These are phyloP conservation scores for Oreortyx pictus DNA, from an alignment of 2,797 vertebrate species.

Conservation along the genomic window DNA sequence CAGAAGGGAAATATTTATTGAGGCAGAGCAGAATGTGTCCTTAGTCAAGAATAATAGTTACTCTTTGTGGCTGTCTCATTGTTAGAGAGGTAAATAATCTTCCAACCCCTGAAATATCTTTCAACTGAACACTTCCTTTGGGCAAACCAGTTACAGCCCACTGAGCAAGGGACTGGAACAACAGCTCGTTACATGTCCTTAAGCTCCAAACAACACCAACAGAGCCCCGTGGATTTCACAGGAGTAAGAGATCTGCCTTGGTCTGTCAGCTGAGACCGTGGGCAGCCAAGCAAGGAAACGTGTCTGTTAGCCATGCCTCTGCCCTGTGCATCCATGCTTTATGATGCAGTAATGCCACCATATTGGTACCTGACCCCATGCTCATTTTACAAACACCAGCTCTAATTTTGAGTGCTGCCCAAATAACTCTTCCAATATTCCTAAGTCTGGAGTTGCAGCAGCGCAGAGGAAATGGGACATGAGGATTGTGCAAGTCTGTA, in stretches of 20 bases:
- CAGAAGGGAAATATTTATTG: neutral
- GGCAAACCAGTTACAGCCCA: neutral
- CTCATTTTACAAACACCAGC: neutral
- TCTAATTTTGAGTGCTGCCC: neutral
- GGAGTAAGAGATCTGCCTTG: fast-evolving
- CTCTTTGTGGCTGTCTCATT: fast-evolving
- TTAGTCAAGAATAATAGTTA: fast-evolving
- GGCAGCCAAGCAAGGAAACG: neutral
- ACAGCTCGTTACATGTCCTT: fast-evolving
- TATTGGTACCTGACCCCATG: neutral
- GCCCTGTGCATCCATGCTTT: fast-evolving
- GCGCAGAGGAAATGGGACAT: neutral
- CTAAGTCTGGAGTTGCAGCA: neutral
- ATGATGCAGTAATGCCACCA: fast-evolving
- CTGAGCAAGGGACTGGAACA: neutral
- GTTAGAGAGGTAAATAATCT: neutral
- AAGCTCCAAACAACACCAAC: neutral
- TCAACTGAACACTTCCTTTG: neutral
- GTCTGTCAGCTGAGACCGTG: fast-evolving
- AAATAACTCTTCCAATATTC: neutral
- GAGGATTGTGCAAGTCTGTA: neutral
- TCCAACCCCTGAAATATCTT: neutral
- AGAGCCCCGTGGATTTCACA: neutral
- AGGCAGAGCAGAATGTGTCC: neutral
- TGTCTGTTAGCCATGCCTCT: neutral